Percentiles rank a stretch among this genome's conserved stretches.
Conservation (phyloP, 1,140 invertebrate genomes). For the Diplogasteroides magnus region DNA sequence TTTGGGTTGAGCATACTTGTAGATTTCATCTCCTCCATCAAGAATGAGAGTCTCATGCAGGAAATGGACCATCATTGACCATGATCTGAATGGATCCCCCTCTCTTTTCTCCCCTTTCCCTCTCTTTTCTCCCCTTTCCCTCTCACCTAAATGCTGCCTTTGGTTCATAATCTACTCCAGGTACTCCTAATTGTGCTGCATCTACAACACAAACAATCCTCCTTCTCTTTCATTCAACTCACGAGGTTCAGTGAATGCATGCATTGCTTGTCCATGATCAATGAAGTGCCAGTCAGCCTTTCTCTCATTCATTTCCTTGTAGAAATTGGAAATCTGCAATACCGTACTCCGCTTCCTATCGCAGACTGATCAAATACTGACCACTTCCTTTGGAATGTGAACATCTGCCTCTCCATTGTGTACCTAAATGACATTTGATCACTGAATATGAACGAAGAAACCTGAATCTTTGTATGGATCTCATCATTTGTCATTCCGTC, state of each 20-base stretch:
- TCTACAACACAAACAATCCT: too few species aligned
- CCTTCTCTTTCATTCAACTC: too few species aligned
- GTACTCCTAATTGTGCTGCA: background rate
- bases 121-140: too few species aligned
- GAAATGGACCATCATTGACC: too few species aligned
- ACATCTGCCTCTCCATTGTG: constrained; percentile 42
- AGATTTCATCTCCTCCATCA: too few species aligned
- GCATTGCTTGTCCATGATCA: constrained; percentile 33
- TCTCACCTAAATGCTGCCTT: too few species aligned
- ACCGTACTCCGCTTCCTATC: background rate
- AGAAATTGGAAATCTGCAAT: constrained; percentile 23
- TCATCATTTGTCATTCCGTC: constrained; percentile 12
- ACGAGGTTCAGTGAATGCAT: constrained; percentile 37
- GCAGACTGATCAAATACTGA: background rate
- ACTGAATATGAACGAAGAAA: background rate
- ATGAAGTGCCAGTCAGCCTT: constrained; percentile 47
- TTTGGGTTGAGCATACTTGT: too few species aligned
- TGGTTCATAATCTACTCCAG: background rate
- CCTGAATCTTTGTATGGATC: constrained; percentile 11
- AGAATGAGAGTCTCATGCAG: too few species aligned
- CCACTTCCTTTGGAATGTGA: constrained; percentile 24
- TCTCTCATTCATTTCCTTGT: constrained; percentile 35
- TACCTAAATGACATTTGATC: constrained; percentile 23
- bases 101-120: too few species aligned
- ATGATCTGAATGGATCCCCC: too few species aligned